Evolutionary conservation across 2,888 invertebrate genomes (phyloP).

Genomic region (Drosophila monieri): DNA sequence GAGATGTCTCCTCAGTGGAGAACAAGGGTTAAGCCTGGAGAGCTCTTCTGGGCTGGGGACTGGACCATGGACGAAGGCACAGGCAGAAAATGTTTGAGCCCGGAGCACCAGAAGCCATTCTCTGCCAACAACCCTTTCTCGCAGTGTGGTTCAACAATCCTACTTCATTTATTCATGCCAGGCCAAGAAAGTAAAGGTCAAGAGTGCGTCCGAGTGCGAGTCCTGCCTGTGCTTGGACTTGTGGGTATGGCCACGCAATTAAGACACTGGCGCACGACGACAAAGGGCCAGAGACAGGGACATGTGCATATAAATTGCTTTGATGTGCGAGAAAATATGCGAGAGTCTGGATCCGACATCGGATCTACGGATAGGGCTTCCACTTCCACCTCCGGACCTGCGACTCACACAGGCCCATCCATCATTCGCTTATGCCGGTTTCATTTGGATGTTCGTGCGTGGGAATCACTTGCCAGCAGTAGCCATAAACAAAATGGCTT

Average conservation of each 20-base stretch:
- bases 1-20: constrained; percentile 15
- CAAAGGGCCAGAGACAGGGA: constrained; percentile 18
- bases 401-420: constrained; percentile 10
- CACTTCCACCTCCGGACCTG: constrained; percentile 22
- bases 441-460: too few relatives aligned
- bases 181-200: constrained; percentile 40
- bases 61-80: constrained; percentile 16
- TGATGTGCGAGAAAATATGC: constrained; percentile 63
- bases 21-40: constrained; percentile 37
- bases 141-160: constrained; percentile 51
- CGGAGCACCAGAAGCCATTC: neutral
- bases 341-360: constrained; percentile 30
- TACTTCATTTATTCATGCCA: constrained; percentile 73
- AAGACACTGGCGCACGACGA: constrained; percentile 38
- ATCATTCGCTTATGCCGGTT: constrained; percentile 36
- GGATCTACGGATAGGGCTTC: constrained; percentile 19
- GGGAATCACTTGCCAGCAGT: constrained; percentile 30
- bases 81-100: neutral
- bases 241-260: constrained; percentile 41
- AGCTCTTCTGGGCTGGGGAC: neutral
- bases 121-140: too few relatives aligned
- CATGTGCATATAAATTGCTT: constrained; percentile 72
- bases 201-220: constrained; percentile 12
- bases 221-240: too few relatives aligned
- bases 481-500: constrained; percentile 2